phyloP scores from a whole-genome alignment of 2,888 invertebrate genomes.

The Cheilosia impressa region DNA sequence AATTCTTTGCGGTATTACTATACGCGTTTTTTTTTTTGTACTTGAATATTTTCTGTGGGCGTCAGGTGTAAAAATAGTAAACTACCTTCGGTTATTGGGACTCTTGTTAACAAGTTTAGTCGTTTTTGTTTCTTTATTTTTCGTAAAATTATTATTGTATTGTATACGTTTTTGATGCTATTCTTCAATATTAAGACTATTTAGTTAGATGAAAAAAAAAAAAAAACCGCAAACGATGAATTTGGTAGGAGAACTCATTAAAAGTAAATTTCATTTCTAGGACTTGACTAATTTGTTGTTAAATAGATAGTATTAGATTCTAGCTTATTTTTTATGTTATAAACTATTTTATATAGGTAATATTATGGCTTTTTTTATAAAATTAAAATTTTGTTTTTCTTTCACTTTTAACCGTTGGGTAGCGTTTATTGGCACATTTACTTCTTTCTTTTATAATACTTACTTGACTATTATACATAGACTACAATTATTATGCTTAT shows the following conservation, averaged over 20 bases:
- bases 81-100: conserved; percentile 72
- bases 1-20: conserved; percentile 44
- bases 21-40: conserved; percentile 65
- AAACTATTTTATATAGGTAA: conserved; percentile 56
- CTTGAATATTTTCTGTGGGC: conserved; percentile 75
- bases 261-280: conserved; percentile 20
- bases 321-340: conserved; percentile 60
- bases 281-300: conserved; percentile 27
- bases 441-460: conserved; percentile 66
- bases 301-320: conserved; percentile 53
- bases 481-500: conserved; percentile 28
- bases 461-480: conserved; percentile 52
- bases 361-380: conserved; percentile 54
- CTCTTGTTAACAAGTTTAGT: conserved; percentile 76
- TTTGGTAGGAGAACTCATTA: conserved; percentile 27
- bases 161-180: conserved; percentile 78
- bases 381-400: conserved; percentile 58
- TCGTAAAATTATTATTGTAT: conserved; percentile 72
- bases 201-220: conserved; percentile 16
- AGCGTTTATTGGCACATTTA: conserved; percentile 81
- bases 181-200: conserved; percentile 40
- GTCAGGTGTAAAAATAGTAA: conserved; percentile 76
- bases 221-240: conserved; percentile 1
- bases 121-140: conserved; percentile 74
- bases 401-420: conserved; percentile 76